Evolutionary conservation across 1,140 invertebrate species (phyloP).

Genomic region (Micrasema minimum): DNA sequence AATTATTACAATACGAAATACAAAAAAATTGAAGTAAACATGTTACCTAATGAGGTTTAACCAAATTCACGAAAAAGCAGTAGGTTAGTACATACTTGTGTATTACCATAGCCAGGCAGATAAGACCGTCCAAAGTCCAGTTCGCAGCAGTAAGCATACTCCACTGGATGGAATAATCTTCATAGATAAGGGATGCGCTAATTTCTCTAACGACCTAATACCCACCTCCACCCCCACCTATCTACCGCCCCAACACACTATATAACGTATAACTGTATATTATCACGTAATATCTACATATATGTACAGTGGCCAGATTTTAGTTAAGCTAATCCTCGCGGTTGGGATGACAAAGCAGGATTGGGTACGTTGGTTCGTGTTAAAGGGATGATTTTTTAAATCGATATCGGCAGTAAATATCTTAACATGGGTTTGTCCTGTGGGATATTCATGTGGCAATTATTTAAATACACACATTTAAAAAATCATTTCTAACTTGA

Average conservation of each 20-base stretch:
- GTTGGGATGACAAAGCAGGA: not conserved
- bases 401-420: not conserved
- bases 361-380: not conserved
- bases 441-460: too few species aligned
- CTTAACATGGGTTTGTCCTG: too few species aligned
- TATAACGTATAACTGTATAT: too few species aligned
- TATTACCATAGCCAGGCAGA: not conserved
- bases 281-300: too few species aligned
- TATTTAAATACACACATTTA: too few species aligned
- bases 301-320: not conserved
- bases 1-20: not conserved
- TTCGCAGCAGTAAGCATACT: too few species aligned
- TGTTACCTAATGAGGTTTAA: not conserved
- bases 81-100: not conserved
- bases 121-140: not conserved
- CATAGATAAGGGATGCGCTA: conserved; percentile 23
- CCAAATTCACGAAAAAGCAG: not conserved
- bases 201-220: conserved; percentile 14
- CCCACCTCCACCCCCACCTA: not conserved
- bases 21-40: not conserved
- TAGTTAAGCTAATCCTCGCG: not conserved
- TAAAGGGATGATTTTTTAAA: not conserved
- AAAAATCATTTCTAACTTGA: too few species aligned
- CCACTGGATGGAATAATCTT: conserved; percentile 17
- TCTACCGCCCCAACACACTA: too few species aligned